Percentiles rank a stretch among this genome's conserved stretches.
Evolutionary conservation across 2,113 vertebrate genomes (phyloP).

Genomic region (Thunnus maccoyii): DNA sequence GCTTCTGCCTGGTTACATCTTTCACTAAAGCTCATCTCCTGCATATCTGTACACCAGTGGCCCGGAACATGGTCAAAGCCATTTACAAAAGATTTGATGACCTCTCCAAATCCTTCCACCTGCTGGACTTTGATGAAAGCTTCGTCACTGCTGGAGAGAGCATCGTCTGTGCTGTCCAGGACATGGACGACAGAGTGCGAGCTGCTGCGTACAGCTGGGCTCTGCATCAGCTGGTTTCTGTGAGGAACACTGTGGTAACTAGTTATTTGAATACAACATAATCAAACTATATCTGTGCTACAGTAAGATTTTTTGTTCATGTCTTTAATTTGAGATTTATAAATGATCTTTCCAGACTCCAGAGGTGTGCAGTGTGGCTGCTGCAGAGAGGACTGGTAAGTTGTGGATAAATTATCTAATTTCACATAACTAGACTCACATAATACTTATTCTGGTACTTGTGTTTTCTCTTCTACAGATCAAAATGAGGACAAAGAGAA

Average conservation of each 20-base stretch:
- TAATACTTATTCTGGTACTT: not conserved
- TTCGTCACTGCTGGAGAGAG: not conserved
- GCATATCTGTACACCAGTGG: not conserved
- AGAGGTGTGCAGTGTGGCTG: not conserved
- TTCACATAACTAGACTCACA: not conserved
- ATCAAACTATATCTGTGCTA: too few species aligned
- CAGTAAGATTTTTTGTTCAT: too few species aligned
- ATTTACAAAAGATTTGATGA: slow-evolving; percentile 2
- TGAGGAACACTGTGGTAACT: too few species aligned
- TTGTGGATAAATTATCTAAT: too few species aligned
- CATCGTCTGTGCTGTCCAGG: not conserved
- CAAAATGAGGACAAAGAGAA: not conserved
- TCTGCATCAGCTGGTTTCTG: too few species aligned
- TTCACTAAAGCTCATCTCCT: not conserved
- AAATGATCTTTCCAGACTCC: not conserved
- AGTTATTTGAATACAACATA: too few species aligned
- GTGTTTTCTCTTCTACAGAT: not conserved
- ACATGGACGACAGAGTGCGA: not conserved
- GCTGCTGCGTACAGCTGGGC: not conserved
- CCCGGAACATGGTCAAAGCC: not conserved
- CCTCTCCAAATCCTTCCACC: slow-evolving; percentile 10
- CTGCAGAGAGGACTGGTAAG: not conserved
- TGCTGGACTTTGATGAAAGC: slow-evolving; percentile 18
- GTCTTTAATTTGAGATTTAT: not conserved
- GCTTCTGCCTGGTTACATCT: not conserved